phyloP scores from a whole-genome alignment of 2,797 vertebrate species.

The Taeniopygia guttata region DNA sequence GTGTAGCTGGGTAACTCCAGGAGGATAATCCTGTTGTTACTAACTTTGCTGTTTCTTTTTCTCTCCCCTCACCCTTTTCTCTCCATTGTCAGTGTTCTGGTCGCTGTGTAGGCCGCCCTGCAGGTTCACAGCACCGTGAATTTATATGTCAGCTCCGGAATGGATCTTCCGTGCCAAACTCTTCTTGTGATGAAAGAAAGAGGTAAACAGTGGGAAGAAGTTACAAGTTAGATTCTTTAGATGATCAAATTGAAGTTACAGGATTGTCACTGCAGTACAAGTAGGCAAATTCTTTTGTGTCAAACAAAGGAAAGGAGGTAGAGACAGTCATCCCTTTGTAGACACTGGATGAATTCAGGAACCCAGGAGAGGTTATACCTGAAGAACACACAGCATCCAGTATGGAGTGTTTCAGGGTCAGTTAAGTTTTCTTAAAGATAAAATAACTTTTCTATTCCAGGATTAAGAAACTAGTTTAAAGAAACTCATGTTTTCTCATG shows the following conservation, averaged over 20 bases:
- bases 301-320: background rate
- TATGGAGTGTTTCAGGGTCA: background rate
- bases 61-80: background rate
- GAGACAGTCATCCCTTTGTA: background rate
- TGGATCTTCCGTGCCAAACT: constrained; percentile 69
- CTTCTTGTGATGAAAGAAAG: constrained; percentile 75
- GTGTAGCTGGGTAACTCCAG: background rate
- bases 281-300: background rate
- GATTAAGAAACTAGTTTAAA: background rate
- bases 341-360: background rate
- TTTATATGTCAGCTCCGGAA: constrained; percentile 77
- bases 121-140: constrained; percentile 75
- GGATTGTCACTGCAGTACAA: background rate
- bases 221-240: background rate
- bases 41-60: background rate
- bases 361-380: background rate
- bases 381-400: background rate
- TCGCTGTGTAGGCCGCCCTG: constrained; percentile 72
- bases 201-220: constrained; percentile 74
- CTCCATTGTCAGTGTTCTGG: constrained; percentile 79
- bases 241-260: background rate
- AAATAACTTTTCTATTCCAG: background rate
- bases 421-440: background rate
- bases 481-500: background rate
- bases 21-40: background rate